Evolutionary conservation across 2,797 vertebrate genomes (phyloP).

Genomic region (Sebastes hubbsi): DNA sequence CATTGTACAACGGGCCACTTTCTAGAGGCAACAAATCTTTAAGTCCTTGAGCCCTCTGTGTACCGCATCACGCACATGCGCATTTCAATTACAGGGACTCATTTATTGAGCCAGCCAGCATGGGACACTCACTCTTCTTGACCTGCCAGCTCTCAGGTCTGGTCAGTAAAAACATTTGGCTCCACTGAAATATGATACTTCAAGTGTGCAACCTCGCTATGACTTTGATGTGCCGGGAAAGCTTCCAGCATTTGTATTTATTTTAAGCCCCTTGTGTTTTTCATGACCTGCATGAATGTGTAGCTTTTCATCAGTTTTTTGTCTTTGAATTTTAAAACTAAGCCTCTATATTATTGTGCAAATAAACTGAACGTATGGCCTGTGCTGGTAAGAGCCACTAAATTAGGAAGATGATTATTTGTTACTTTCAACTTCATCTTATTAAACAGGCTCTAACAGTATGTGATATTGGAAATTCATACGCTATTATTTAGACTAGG

Average conservation of each 20-base stretch:
- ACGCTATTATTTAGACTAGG: neutral
- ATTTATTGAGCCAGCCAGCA: neutral
- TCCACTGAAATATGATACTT: conserved; percentile 29
- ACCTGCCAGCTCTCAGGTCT: neutral
- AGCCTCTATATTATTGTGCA: neutral
- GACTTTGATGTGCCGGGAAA: neutral
- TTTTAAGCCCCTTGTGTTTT: conserved; percentile 1
- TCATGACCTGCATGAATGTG: neutral
- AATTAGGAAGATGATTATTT: neutral
- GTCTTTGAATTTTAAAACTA: neutral
- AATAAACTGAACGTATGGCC: no score
- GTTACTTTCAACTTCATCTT: neutral
- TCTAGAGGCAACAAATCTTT: neutral
- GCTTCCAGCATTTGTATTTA: neutral
- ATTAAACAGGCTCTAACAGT: neutral
- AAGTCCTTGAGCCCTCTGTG: neutral
- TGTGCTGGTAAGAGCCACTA: neutral
- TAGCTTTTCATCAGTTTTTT: neutral
- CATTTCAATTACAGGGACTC: neutral
- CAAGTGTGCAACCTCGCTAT: conserved; percentile 12
- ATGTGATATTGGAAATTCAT: neutral
- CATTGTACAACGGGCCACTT: neutral
- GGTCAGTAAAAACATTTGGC: conserved; percentile 2
- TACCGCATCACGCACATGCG: neutral
- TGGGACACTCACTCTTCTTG: neutral